Evolutionary conservation across 2,888 invertebrate species (phyloP).

Genomic region (Amphipoea oculea): DNA sequence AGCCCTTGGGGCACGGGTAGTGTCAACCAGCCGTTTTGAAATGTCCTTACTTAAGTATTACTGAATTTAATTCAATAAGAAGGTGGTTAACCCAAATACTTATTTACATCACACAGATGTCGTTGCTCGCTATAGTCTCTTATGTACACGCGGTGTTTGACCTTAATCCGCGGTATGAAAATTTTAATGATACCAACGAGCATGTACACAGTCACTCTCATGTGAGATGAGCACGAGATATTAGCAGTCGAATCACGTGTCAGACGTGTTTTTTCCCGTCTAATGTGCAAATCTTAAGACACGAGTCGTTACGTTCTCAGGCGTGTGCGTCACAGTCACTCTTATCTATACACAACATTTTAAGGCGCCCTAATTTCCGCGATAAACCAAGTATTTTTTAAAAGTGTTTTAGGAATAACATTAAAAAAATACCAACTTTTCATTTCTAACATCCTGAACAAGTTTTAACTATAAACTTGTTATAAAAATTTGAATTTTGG

Average conservation of each 20-base stretch:
- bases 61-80: constrained; percentile 37
- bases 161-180: constrained; percentile 49
- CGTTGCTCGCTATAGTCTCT: constrained; percentile 16
- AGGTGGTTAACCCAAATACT: constrained; percentile 35
- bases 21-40: too few species aligned
- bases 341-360: constrained; percentile 45
- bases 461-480: too few species aligned
- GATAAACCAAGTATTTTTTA: constrained; percentile 28
- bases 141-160: constrained; percentile 36
- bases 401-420: too few species aligned
- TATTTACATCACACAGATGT: constrained; percentile 38
- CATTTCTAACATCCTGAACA: too few species aligned
- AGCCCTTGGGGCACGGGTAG: too few species aligned
- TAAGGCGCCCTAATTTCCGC: constrained; percentile 51
- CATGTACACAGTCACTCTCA: constrained; percentile 16
- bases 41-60: too few species aligned
- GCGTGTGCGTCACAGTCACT: constrained; percentile 15
- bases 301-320: constrained; percentile 23
- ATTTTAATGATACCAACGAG: constrained; percentile 32
- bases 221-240: constrained; percentile 6
- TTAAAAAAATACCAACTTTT: too few species aligned
- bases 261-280: constrained; percentile 37
- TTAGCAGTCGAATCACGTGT: constrained; percentile 41
- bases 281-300: constrained; percentile 41
- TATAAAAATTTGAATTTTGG: too few species aligned